Conservation (phyloP, 2,113 vertebrate species). For the Chrysemys picta region DNA sequence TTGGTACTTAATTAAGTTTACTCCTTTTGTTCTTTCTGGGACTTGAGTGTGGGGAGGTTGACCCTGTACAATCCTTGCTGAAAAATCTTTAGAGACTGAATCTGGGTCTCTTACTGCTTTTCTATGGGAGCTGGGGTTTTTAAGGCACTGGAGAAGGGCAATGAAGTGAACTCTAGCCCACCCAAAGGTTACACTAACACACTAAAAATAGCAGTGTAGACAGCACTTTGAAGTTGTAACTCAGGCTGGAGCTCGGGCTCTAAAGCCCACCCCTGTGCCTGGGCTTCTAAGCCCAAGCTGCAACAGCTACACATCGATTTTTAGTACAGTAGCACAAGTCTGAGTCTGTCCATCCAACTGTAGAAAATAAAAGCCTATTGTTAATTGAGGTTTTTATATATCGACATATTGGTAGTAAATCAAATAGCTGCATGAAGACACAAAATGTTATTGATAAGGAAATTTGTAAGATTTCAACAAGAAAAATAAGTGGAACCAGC, state of each 20-base stretch:
- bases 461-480: neutral
- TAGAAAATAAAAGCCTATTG: neutral
- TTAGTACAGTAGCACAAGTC: neutral
- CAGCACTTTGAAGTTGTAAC: neutral
- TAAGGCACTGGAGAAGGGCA: no score
- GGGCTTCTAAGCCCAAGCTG: neutral
- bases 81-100: no score
- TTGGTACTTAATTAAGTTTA: no score
- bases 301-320: neutral
- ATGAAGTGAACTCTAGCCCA: no score
- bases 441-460: neutral
- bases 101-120: no score
- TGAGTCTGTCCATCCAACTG: neutral
- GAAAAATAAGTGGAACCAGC: neutral
- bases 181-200: neutral
- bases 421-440: neutral
- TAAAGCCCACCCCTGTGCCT: neutral
- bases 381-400: neutral
- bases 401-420: neutral
- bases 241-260: neutral
- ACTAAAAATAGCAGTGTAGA: neutral
- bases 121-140: no score
- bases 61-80: no score
- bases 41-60: no score
- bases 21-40: no score